phyloP scores from a whole-genome alignment of 2,888 invertebrate species.

The Mythimna loreyi region DNA sequence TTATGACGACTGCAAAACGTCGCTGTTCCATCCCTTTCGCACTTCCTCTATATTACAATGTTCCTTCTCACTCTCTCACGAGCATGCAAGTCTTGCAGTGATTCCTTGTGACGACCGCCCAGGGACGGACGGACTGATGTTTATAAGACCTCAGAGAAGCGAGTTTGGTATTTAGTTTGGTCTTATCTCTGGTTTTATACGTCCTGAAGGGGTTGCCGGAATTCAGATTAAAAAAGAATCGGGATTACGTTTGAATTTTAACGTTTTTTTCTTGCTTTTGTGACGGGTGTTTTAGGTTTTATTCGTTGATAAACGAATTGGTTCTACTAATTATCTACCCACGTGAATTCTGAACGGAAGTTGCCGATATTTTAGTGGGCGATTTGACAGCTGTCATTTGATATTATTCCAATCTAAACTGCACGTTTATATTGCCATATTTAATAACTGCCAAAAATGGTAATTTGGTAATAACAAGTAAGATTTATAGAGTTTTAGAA shows the following conservation, averaged over 20 bases:
- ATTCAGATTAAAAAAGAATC: conserved; percentile 75
- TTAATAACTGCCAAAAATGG: conserved; percentile 47
- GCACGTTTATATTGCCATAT: conserved; percentile 21
- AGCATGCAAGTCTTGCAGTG: conserved; percentile 83
- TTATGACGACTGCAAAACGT: conserved; percentile 91
- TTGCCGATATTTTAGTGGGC: conserved; percentile 44
- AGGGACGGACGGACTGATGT: conserved; percentile 76
- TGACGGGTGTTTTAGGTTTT: conserved; percentile 4
- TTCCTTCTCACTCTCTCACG: conserved; percentile 68
- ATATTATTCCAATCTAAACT: conserved; percentile 35
- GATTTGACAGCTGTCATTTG: conserved; percentile 47
- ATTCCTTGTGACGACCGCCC: conserved; percentile 80
- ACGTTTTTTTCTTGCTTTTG: conserved; percentile 24
- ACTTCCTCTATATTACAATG: conserved; percentile 29
- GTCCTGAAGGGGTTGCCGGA: conserved; percentile 72
- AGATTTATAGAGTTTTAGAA: conserved; percentile 22
- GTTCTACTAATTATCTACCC: conserved; percentile 37
- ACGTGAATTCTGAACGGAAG: conserved; percentile 37
- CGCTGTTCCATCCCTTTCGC: conserved; percentile 73
- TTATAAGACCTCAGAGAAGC: conserved; percentile 81
- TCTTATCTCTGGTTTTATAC: conserved; percentile 79
- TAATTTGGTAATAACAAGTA: conserved; percentile 30
- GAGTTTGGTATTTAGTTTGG: conserved; percentile 80
- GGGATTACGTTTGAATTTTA: conserved; percentile 41
- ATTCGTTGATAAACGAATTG: conserved; percentile 12